Percentiles rank a stretch among this genome's conserved stretches.
Evolutionary conservation across 2,113 vertebrate species (phyloP).

Genomic region (Hippocampus comes): DNA sequence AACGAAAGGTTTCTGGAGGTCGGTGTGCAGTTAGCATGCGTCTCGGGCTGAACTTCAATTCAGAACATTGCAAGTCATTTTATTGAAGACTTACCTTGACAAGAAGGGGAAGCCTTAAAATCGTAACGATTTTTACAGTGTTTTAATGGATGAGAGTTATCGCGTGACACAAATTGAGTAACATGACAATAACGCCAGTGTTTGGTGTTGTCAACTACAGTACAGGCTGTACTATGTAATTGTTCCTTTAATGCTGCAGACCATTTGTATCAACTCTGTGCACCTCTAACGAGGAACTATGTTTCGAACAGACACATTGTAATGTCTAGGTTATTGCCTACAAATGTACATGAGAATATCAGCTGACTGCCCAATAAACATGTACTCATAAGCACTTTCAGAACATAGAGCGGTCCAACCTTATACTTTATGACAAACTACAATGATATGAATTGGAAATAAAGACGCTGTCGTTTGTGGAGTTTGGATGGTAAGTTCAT

Average conservation of each 20-base stretch:
- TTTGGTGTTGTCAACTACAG: slow-evolving; percentile 31
- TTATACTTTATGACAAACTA: slow-evolving; percentile 15
- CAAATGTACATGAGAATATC: slow-evolving; percentile 48
- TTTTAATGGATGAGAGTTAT: neutral
- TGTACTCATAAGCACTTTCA: slow-evolving; percentile 52
- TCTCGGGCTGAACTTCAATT: neutral
- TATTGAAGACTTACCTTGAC: neutral
- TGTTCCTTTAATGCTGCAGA: slow-evolving; percentile 43
- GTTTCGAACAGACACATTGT: slow-evolving; percentile 46
- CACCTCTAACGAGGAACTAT: slow-evolving; percentile 51
- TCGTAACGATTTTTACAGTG: neutral
- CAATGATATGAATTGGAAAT: slow-evolving; percentile 59
- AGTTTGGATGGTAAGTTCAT: neutral
- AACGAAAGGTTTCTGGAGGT: neutral
- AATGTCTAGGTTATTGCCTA: slow-evolving; percentile 49
- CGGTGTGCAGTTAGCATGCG: neutral
- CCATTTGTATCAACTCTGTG: slow-evolving; percentile 35
- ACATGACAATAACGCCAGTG: slow-evolving; percentile 16
- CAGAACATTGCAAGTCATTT: neutral
- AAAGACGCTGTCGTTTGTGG: slow-evolving; percentile 54
- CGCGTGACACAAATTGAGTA: neutral
- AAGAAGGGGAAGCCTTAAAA: neutral
- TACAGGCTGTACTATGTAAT: slow-evolving; percentile 33
- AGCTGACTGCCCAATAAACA: slow-evolving; percentile 38
- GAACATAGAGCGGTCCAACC: slow-evolving; percentile 22